phyloP scores from a whole-genome alignment of 2,113 vertebrate species.

The Reinhardtius hippoglossoides region DNA sequence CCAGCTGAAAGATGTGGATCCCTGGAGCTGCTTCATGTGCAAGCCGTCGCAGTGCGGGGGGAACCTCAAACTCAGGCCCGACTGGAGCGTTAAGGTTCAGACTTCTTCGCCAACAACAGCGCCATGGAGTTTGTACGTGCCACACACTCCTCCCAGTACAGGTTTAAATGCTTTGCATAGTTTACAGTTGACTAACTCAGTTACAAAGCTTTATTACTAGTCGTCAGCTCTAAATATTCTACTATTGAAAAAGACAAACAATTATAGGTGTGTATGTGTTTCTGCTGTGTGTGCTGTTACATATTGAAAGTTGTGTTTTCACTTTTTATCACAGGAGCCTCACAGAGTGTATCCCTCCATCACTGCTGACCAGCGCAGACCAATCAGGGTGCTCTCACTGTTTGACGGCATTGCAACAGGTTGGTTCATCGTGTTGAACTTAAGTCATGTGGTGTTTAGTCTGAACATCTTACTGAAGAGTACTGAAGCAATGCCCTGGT shows the following conservation, averaged over 20 bases:
- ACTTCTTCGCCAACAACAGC: slow-evolving; percentile 91
- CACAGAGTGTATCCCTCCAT: slow-evolving; percentile 93
- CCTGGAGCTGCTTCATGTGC: slow-evolving; percentile 96
- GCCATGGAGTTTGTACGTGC: slow-evolving; percentile 89
- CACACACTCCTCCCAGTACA: not conserved
- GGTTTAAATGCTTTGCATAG: too few relatives aligned
- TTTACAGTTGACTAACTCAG: too few relatives aligned
- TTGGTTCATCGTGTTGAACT: slow-evolving; percentile 57
- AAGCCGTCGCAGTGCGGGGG: slow-evolving; percentile 83
- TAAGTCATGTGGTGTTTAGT: too few relatives aligned
- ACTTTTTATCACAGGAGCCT: slow-evolving; percentile 82
- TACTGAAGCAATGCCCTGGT: not conserved
- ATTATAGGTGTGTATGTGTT: too few relatives aligned
- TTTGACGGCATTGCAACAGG: slow-evolving; percentile 96
- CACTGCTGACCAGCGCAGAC: slow-evolving; percentile 85
- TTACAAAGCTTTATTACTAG: too few relatives aligned
- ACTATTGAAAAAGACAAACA: too few relatives aligned
- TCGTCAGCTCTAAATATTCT: too few relatives aligned
- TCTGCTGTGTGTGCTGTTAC: too few relatives aligned
- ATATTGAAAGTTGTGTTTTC: not conserved
- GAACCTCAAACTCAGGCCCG: slow-evolving; percentile 84
- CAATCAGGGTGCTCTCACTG: slow-evolving; percentile 91
- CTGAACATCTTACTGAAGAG: too few relatives aligned
- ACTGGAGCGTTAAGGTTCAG: slow-evolving; percentile 92
- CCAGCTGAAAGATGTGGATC: slow-evolving; percentile 87